Base-by-base conservation (phyloP, 2,888 invertebrate genomes). In the Girardia tigrina region DNA sequence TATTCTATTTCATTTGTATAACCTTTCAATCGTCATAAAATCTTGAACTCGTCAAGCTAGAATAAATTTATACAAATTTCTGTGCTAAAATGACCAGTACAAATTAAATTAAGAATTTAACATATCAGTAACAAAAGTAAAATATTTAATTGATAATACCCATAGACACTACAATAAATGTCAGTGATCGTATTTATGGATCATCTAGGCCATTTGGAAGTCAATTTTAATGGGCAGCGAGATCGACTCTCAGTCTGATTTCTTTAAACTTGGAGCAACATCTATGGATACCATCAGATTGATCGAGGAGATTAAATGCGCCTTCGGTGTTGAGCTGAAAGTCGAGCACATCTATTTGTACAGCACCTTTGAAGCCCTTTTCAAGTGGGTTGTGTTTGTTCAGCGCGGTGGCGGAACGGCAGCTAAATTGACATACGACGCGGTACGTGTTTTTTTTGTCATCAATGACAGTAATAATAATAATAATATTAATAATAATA, bases 271-370 rank as follows among this genome's bases (percentile, higher is more conserved):
- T n/a, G 95, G 95, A 14, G 95, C 92, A n/a, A 92, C 92, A 0
- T 94, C 94, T 6, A 95, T 97, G 92, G 95, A 97, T 83, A 94
- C 95, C 0, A 71, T 71, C 0, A 70, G 76, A 80, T 83, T 95
- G 73, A 90, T 95, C 0, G 95, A 95, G 85, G 94, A 95, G 86
- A 88, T 94, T 0, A 91, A 91, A 82, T 91, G 92, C 78, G 86
- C 89, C 36, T 87, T 90, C 0, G 88, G 89, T 73, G 82, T 97
- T 12, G 89, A 90, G 70, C 20, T 77, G 1, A 71, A 36, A 81
- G 92, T 92, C 81, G 92, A 91, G 81, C 90, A 92, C 79, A 89
- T 95, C 0, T 95, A 92, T 82, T 91, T 94, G 91, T 90, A 91
- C 8, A 91, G 94, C 0, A 88, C 89, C 0, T 93, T 94, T 81